These are phyloP conservation scores for Diadophis punctatus DNA, from an alignment of 2,113 vertebrate species.

Conservation along the genomic window DNA sequence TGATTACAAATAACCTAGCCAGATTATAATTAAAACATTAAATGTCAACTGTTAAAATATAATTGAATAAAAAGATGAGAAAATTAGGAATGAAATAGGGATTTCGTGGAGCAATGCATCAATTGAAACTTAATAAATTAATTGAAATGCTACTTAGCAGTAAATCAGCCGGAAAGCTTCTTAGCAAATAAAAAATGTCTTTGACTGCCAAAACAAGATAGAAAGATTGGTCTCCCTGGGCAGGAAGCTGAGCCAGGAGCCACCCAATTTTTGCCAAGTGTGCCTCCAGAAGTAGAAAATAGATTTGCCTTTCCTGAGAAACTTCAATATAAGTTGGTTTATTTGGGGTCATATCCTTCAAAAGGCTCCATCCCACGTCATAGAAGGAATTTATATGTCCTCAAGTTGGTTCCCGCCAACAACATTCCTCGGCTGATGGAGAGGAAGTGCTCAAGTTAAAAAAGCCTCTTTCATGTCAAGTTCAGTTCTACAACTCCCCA, in stretches of 20 bases:
- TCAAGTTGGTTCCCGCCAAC: background rate
- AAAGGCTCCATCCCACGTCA: background rate
- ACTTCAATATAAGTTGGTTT: background rate
- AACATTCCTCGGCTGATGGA: background rate
- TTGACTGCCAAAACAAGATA: background rate
- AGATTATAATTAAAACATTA: background rate
- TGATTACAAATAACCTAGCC: background rate
- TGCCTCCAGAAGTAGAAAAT: background rate
- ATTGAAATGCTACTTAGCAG: background rate
- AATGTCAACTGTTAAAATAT: background rate
- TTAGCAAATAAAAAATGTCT: background rate
- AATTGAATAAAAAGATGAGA: background rate
- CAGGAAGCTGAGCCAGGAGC: background rate
- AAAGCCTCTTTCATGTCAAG: background rate
- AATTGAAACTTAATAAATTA: background rate
- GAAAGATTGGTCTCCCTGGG: background rate
- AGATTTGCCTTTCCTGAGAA: background rate
- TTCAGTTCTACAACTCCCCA: background rate
- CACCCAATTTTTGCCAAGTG: background rate
- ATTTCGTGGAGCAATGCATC: background rate
- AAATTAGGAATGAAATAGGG: background rate
- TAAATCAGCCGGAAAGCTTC: background rate
- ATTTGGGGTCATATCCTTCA: background rate
- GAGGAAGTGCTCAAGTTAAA: background rate
- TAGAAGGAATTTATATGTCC: background rate